phyloP scores from a whole-genome alignment of 2,113 vertebrate species.

The Bagarius yarrelli region DNA sequence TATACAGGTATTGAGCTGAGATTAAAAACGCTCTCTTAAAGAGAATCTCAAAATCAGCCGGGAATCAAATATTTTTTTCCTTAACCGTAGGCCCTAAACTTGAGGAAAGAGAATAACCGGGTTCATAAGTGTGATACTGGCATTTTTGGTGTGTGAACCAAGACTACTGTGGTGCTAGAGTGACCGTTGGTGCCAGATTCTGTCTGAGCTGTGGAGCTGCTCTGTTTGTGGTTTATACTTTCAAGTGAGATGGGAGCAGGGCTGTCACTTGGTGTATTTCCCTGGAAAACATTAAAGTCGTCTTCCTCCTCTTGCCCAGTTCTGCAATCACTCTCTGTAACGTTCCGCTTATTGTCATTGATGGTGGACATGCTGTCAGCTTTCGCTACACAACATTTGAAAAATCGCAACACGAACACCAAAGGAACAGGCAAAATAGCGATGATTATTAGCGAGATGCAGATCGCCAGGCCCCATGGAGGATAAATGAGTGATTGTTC shows the following conservation, averaged over 20 bases:
- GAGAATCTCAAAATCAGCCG: too few relatives aligned
- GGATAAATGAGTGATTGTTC: slow-evolving; percentile 82
- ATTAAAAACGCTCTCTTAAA: too few relatives aligned
- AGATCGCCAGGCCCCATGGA: slow-evolving; percentile 82
- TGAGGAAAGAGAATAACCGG: background rate
- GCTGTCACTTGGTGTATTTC: slow-evolving; percentile 83
- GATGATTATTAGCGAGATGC: slow-evolving; percentile 82
- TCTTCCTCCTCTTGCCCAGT: slow-evolving; percentile 75
- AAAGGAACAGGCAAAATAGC: slow-evolving; percentile 86
- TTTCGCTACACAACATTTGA: slow-evolving; percentile 81
- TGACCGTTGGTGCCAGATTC: slow-evolving; percentile 88
- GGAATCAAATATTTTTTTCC: too few relatives aligned
- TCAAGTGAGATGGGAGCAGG: slow-evolving; percentile 85
- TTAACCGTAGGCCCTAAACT: background rate
- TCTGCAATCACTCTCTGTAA: slow-evolving; percentile 78
- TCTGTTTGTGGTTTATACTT: slow-evolving; percentile 88
- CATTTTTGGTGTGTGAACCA: slow-evolving; percentile 90
- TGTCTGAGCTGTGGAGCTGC: slow-evolving; percentile 66
- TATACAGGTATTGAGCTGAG: too few relatives aligned
- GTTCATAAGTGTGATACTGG: slow-evolving; percentile 90
- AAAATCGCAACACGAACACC: slow-evolving; percentile 80
- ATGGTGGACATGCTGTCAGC: slow-evolving; percentile 78
- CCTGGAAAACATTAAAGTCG: slow-evolving; percentile 84
- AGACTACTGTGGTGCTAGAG: slow-evolving; percentile 90
- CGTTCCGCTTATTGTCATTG: slow-evolving; percentile 89